These are phyloP conservation scores for Pygocentrus nattereri DNA, from an alignment of 2,797 vertebrate genomes.

Conservation along the genomic window DNA sequence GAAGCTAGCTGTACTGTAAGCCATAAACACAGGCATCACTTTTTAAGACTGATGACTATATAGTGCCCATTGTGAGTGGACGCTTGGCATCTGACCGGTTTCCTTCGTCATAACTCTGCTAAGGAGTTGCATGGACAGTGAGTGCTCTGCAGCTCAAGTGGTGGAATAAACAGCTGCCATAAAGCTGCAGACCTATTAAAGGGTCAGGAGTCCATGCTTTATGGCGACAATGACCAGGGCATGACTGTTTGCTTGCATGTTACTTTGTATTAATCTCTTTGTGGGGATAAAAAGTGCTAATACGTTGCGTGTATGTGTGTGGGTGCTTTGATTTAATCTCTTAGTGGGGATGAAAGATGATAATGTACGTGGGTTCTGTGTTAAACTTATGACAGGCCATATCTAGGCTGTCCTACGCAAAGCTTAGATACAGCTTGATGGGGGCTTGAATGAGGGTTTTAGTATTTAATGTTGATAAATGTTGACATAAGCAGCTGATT, in stretches of 20 bases:
- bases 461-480: not conserved
- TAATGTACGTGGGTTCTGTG: not conserved
- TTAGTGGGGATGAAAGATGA: not conserved
- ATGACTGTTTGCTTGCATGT: not conserved
- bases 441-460: not conserved
- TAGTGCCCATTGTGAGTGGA: not conserved
- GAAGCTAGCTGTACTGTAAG: not conserved
- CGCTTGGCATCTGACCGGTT: not conserved
- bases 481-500: not conserved
- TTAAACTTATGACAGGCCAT: not conserved
- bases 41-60: not conserved
- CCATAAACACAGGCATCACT: not conserved
- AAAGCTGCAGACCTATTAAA: not conserved
- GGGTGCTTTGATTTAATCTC: not conserved
- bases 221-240: not conserved
- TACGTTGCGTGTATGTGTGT: not conserved
- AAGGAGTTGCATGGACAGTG: too few relatives aligned
- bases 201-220: not conserved
- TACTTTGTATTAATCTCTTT: not conserved
- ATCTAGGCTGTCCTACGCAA: not conserved
- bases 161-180: not conserved
- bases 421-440: not conserved
- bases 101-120: not conserved
- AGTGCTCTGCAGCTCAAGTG: not conserved
- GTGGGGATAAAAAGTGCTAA: not conserved